Base-by-base conservation (phyloP, 1,140 invertebrate species). In the Ceratitis capitata region DNA sequence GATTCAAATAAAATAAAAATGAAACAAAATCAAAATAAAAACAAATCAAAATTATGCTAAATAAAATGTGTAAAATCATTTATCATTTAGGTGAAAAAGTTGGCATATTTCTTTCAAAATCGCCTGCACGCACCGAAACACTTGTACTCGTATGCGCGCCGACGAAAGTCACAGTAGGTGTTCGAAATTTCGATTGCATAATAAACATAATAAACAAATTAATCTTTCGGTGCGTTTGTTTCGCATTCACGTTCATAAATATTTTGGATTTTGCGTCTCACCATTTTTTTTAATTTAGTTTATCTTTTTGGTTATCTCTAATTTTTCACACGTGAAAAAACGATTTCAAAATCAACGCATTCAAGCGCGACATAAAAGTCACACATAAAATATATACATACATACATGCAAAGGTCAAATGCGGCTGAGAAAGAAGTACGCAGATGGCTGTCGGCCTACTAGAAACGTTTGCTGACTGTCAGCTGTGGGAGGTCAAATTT, bases 41-140 rank as follows among this genome's bases (percentile, higher is more conserved):
- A 69, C 61, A 39, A 35, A 42, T n/a, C n/a, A 42, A 19, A 39
- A 39, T 39, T 69, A 1, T 39, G 64, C 39, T 42, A 47, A 45
- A 78, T 42, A 47, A 45, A 78, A 26, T 39, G 39, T 42, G 69
- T 78, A 26, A 78, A 78, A 78, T 78, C 69, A 78, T 78, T 78
- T 78, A 78, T 78, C 69, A 78, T 78, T 78, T 78, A 6, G n/a
- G n/a, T n/a, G n/a, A 78, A n/a, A 78, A 26, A 23, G 69, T 78
- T 78, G 69, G 39, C 39, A 78, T 45, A 78, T 42, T 42, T 74
- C 19, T 74, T 78, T 23, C 69, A 78, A 78, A 78, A 78, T 45
- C 39, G 69, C 35, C 39, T 47, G 26, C 35, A 78, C 69, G 69
- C 69, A 78, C 39, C 45, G 42, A 45, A 78, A 23, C 69, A 78